Evolutionary conservation across 2,797 vertebrate genomes (phyloP).

Genomic region (Aphelocoma californica): DNA sequence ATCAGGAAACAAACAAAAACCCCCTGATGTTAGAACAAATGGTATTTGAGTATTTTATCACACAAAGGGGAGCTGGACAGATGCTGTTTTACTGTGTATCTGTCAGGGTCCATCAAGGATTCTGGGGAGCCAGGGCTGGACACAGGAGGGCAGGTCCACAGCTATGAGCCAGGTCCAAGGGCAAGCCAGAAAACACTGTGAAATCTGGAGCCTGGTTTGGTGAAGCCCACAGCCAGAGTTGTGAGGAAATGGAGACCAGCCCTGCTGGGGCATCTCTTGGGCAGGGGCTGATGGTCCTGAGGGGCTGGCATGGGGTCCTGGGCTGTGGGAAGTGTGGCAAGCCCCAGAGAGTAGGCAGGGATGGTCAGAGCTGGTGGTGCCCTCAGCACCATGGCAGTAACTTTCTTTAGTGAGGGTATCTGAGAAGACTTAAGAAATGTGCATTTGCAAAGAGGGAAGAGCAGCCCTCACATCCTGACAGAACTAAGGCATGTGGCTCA

Average conservation of each 20-base stretch:
- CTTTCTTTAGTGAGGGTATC: not conserved
- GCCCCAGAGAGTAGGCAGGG: not conserved
- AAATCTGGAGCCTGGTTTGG: not conserved
- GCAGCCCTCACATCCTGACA: not conserved
- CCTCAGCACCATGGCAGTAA: not conserved
- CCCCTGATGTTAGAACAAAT: not conserved
- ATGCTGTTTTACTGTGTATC: not conserved
- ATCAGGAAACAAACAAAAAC: not conserved
- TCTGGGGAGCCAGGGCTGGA: not conserved
- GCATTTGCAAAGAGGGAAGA: not conserved
- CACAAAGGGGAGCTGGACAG: not conserved
- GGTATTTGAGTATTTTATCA: not conserved
- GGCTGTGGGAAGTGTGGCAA: not conserved
- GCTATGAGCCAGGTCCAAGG: not conserved
- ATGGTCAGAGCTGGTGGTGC: not conserved
- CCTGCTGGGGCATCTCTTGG: rapidly evolving
- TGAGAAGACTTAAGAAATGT: not conserved
- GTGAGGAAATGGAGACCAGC: rapidly evolving
- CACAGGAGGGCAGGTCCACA: not conserved
- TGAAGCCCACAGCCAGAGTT: no score
- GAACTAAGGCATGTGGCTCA: not conserved
- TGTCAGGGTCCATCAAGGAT: not conserved
- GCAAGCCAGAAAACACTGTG: not conserved
- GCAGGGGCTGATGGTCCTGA: not conserved
- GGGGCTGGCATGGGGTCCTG: not conserved